Evolutionary conservation across 2,888 invertebrate species (phyloP).

Genomic region (Seira musarum): DNA sequence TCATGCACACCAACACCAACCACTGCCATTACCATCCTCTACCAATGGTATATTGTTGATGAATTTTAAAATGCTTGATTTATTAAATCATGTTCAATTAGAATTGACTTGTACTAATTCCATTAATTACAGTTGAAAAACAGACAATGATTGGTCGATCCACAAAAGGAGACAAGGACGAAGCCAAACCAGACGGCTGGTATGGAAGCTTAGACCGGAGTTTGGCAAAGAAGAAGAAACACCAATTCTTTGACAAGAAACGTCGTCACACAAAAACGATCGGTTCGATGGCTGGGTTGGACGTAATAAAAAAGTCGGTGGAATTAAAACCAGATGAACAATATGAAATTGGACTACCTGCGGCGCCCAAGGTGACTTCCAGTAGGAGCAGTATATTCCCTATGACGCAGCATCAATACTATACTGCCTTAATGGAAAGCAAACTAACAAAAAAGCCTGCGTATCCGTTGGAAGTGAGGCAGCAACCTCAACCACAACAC

Average conservation of each 20-base stretch:
- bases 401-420: constrained; percentile 54
- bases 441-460: constrained; percentile 36
- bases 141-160: too few relatives aligned
- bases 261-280: constrained; percentile 68
- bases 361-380: constrained; percentile 42
- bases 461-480: constrained; percentile 44
- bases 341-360: constrained; percentile 66
- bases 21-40: not conserved
- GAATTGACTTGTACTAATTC: too few relatives aligned
- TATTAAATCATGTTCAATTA: too few relatives aligned
- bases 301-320: constrained; percentile 54
- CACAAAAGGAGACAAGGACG: constrained; percentile 17
- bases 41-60: not conserved
- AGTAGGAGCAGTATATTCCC: constrained; percentile 49
- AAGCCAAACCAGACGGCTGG: constrained; percentile 40
- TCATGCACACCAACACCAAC: too few relatives aligned
- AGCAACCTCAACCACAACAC: not conserved
- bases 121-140: too few relatives aligned
- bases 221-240: constrained; percentile 62
- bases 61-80: constrained; percentile 16
- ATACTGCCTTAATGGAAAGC: constrained; percentile 51
- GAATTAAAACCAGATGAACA: constrained; percentile 67
- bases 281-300: constrained; percentile 63
- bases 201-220: constrained; percentile 78
- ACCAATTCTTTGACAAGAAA: constrained; percentile 56